Percentiles rank a stretch among this genome's conserved stretches.
These are phyloP conservation scores for Nemapogon koenigi DNA, from an alignment of 2,888 invertebrate species.

Conservation along the genomic window DNA sequence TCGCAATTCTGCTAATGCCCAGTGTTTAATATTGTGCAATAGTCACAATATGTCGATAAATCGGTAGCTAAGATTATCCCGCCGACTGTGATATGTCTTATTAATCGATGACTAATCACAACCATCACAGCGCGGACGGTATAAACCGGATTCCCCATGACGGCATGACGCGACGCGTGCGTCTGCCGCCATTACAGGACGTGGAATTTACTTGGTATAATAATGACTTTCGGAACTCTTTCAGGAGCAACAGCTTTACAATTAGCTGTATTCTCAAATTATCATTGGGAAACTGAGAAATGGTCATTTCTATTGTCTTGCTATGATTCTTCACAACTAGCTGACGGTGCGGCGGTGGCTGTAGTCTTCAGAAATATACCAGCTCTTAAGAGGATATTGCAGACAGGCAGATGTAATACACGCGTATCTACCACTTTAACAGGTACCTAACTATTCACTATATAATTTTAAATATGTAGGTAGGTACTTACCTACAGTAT, in stretches of 20 bases:
- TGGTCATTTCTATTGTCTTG: conserved; percentile 46
- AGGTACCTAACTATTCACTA: conserved; percentile 26
- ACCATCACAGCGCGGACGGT: no score
- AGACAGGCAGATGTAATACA: conserved; percentile 48
- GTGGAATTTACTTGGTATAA: background rate
- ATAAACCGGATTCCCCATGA: background rate
- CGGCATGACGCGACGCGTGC: background rate
- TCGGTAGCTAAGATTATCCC: no score
- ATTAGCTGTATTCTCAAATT: conserved; percentile 45
- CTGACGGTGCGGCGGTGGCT: conserved; percentile 54
- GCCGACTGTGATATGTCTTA: no score
- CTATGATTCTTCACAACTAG: conserved; percentile 53
- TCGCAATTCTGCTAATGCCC: no score
- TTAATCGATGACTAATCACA: no score
- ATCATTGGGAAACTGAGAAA: conserved; percentile 38
- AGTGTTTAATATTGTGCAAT: no score
- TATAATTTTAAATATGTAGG: no score
- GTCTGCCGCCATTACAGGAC: no score
- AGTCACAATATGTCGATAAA: no score
- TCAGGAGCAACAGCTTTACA: conserved; percentile 53
- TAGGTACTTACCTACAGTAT: no score
- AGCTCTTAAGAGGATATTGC: conserved; percentile 41
- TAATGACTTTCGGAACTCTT: conserved; percentile 12
- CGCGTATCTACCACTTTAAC: conserved; percentile 50
- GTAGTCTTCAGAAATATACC: conserved; percentile 42